Conservation (phyloP, 1,140 invertebrate species). For the Vanessa atalanta region DNA sequence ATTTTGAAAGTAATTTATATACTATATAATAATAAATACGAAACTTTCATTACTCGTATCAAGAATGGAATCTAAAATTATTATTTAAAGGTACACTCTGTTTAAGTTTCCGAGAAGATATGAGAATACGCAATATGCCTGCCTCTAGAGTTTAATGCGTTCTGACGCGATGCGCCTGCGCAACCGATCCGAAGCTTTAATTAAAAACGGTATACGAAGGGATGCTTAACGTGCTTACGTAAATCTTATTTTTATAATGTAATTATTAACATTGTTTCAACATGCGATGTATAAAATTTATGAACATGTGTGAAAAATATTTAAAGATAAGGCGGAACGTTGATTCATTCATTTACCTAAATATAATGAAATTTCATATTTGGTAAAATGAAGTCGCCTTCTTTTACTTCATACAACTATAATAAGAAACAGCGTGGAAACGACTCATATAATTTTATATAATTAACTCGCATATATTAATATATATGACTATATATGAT, state of each 20-base stretch:
- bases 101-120: conserved; percentile 33
- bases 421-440: too few relatives aligned
- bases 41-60: conserved; percentile 28
- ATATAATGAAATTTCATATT: too few relatives aligned
- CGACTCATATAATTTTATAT: too few relatives aligned
- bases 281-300: conserved; percentile 8
- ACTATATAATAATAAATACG: not conserved
- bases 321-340: too few relatives aligned
- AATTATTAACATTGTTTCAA: conserved; percentile 24
- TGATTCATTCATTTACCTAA: too few relatives aligned
- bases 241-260: conserved; percentile 37
- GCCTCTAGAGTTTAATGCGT: conserved; percentile 42
- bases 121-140: conserved; percentile 17
- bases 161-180: conserved; percentile 39
- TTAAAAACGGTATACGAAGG: conserved; percentile 52
- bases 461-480: too few relatives aligned
- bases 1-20: too few relatives aligned
- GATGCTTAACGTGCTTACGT: conserved; percentile 33
- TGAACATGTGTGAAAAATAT: not conserved
- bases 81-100: conserved; percentile 23
- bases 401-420: too few relatives aligned
- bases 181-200: conserved; percentile 40
- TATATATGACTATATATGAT: too few relatives aligned
- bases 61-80: conserved; percentile 39
- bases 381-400: too few relatives aligned